A percentile compares a stretch with the other conserved stretches of the same genome.
Conservation (phyloP, 2,888 invertebrate genomes). For the Agrenia bidenticulata region DNA sequence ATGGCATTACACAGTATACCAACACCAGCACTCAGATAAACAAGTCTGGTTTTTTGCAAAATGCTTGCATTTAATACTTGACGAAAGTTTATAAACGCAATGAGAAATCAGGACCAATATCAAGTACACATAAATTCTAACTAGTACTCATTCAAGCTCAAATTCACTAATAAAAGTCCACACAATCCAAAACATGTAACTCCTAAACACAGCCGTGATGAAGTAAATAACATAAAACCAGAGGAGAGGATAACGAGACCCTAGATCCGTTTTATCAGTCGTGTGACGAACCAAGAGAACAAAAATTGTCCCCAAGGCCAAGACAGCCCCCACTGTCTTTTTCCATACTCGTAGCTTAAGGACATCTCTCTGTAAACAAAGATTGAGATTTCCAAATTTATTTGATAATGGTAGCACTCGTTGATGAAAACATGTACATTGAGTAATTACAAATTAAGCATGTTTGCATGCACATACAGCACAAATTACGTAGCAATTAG, state of each 20-base stretch:
- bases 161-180: constrained; percentile 28
- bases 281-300: constrained; percentile 28
- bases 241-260: constrained; percentile 20
- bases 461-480: too few relatives aligned
- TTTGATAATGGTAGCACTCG: too few relatives aligned
- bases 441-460: too few relatives aligned
- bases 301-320: constrained; percentile 13
- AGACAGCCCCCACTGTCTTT: constrained; percentile 15
- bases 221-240: constrained; percentile 31
- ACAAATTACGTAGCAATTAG: neutral
- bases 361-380: constrained; percentile 28
- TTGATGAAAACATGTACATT: too few relatives aligned
- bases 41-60: too few relatives aligned
- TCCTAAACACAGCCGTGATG: constrained; percentile 22
- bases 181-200: constrained; percentile 29
- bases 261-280: constrained; percentile 2
- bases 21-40: too few relatives aligned
- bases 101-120: too few relatives aligned
- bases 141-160: neutral
- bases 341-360: constrained; percentile 22
- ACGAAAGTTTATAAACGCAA: too few relatives aligned
- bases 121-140: too few relatives aligned
- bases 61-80: too few relatives aligned
- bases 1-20: too few relatives aligned
- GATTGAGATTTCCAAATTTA: too few relatives aligned